Evolutionary conservation across 2,797 vertebrate species (phyloP).

Genomic region (Epinephelus malabaricus): DNA sequence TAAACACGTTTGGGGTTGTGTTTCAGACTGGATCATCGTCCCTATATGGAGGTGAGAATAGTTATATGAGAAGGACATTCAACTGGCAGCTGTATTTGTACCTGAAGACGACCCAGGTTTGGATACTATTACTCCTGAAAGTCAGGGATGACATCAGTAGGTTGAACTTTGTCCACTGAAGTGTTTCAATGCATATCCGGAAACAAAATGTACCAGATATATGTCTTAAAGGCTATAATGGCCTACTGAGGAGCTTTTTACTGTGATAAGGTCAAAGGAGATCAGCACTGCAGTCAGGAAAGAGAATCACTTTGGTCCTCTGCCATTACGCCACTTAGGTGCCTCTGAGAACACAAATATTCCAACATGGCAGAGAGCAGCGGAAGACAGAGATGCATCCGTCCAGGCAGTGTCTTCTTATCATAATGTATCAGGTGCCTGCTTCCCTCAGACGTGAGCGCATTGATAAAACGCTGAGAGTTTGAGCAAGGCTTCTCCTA

Average conservation of each 20-base stretch:
- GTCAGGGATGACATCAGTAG: too few relatives aligned
- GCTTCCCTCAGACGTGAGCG: conserved; percentile 1
- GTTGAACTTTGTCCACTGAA: too few relatives aligned
- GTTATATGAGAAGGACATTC: conserved; percentile 59
- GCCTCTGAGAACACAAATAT: conserved; percentile 22
- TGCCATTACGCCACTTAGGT: conserved; percentile 54
- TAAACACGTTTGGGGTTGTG: conserved; percentile 57
- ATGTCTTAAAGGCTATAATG: background rate
- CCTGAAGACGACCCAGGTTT: background rate
- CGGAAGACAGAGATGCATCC: background rate
- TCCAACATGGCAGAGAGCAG: conserved; percentile 23
- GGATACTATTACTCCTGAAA: background rate
- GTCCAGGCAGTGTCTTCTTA: conserved; percentile 20
- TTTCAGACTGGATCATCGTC: conserved; percentile 40
- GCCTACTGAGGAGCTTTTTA: background rate
- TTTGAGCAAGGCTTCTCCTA: background rate
- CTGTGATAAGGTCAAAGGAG: conserved; percentile 11
- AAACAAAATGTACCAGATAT: background rate
- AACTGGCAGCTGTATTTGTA: background rate
- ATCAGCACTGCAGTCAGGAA: background rate
- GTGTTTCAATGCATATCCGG: background rate
- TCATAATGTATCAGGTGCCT: conserved; percentile 32
- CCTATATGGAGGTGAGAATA: conserved; percentile 13
- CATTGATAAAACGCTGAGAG: background rate
- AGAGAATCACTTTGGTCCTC: conserved; percentile 44